These are phyloP conservation scores for Orius laevigatus DNA, from an alignment of 1,140 invertebrate species.

Conservation along the genomic window DNA sequence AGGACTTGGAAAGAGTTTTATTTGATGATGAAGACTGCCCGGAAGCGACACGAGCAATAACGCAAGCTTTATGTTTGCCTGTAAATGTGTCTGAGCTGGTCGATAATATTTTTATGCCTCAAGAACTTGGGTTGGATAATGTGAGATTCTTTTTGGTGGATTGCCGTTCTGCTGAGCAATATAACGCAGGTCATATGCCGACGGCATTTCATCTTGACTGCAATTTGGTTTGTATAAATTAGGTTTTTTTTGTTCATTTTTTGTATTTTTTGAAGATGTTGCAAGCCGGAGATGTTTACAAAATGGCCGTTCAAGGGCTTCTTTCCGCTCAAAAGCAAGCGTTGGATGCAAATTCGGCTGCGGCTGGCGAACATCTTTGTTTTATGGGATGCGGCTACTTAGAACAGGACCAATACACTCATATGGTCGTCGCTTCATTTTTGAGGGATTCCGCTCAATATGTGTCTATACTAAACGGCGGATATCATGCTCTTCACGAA, in stretches of 20 bases:
- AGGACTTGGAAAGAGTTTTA: conserved; percentile 30
- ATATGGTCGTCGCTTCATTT: conserved; percentile 97
- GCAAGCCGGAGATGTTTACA: conserved; percentile 86
- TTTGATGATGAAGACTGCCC: conserved; percentile 32
- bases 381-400: conserved; percentile 90
- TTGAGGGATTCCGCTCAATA: conserved; percentile 85
- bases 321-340: conserved; percentile 80
- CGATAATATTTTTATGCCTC: conserved; percentile 34
- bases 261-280: conserved; percentile 48
- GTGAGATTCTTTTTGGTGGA: conserved; percentile 94
- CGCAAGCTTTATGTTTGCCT: conserved; percentile 82
- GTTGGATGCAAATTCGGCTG: conserved; percentile 68
- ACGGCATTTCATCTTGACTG: conserved; percentile 97
- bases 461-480: conserved; percentile 82
- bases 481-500: conserved; percentile 79
- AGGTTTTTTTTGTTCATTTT: neutral
- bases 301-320: conserved; percentile 85
- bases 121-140: conserved; percentile 27
- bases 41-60: conserved; percentile 30
- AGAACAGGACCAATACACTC: conserved; percentile 84
- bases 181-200: conserved; percentile 88
- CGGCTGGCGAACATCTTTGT: conserved; percentile 90
- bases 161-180: conserved; percentile 89
- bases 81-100: conserved; percentile 78
- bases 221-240: conserved; percentile 47